Base-by-base conservation (phyloP, 2,113 vertebrate genomes). In the Ancistrus triradiatus region DNA sequence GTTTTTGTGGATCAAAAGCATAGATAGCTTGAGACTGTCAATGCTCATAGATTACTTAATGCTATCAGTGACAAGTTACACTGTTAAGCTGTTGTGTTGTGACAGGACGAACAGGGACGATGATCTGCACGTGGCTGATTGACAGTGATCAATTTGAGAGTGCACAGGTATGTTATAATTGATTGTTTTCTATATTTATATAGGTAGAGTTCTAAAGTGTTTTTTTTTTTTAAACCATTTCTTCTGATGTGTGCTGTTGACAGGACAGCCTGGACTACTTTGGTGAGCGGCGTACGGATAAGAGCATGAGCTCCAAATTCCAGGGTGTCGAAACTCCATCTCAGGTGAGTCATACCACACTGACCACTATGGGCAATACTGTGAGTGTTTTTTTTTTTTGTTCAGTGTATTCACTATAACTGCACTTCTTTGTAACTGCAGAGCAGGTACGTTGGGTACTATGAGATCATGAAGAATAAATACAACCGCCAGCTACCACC, bases 251-350 rank as follows among this genome's bases (percentile, higher is more conserved):
- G 24, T 74, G 3, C 3, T 31, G 27, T 35, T 37, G 9, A 5
- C 8, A 80, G 95, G 94, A 92, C 55, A 95, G 94, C 70, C 81
- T 97, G 77, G 81, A 87, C 9, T 94, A 92, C 77, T 98, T 99
- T 82, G 96, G 94, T 18, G 90, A 93, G 70, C 85, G 92, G 49
- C 87, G 94, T 79, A 98, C 95, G 0, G 93, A 98, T 76, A 93
- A 86, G 83, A 90, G 84, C 70, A 87, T 50, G 27, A 93, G 95
- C 72, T 85, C 85, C 17, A 97, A 98, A 74, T 98, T 91, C 69
- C 95, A 98, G 69, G 95, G 93, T 59, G 89, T 99, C 69, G 96
- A 98, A 86, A 99, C 95, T 25, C 95, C 95, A 7, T 99, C 96
- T 46, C 95, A 98, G 90, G 95, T 97, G 14, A 28, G 58, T 24